Evolutionary conservation across 2,113 vertebrate genomes (phyloP).

Genomic region (Arizona elegans): DNA sequence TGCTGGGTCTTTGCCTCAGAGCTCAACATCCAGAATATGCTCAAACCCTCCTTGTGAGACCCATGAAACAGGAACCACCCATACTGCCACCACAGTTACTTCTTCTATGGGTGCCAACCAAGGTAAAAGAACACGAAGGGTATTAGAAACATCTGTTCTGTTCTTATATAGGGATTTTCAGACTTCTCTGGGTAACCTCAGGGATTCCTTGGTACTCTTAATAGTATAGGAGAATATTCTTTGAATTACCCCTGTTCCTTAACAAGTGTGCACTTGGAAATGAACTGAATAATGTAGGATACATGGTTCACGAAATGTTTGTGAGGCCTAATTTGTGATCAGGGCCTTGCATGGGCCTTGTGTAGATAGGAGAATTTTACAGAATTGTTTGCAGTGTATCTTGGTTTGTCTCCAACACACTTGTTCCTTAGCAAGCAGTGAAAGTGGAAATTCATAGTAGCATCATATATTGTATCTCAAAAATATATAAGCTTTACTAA

Average conservation of each 20-base stretch:
- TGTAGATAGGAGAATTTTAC: neutral
- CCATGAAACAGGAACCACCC: constrained; percentile 82
- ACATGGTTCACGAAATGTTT: neutral
- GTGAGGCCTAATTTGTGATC: neutral
- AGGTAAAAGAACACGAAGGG: constrained; percentile 40
- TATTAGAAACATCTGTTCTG: neutral
- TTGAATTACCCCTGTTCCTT: neutral
- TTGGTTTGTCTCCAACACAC: neutral
- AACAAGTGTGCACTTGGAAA: neutral
- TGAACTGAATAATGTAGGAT: neutral
- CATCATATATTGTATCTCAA: neutral
- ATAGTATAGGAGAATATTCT: neutral
- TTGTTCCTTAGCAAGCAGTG: neutral
- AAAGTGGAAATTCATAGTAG: neutral
- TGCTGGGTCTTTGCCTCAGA: neutral
- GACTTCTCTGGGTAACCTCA: neutral
- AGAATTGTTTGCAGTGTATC: too few species aligned
- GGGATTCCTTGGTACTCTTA: neutral
- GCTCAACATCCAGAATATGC: constrained; percentile 59
- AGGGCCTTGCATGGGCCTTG: neutral
- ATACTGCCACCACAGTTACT: constrained; percentile 75
- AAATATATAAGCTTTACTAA: neutral
- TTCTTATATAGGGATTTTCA: neutral
- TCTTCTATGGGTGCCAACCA: constrained; percentile 78
- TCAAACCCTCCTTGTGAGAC: constrained; percentile 82